Evolutionary conservation across 2,797 vertebrate species (phyloP), one percentile per base, ranked within the genome.

Genomic region (Dallia pectoralis): DNA sequence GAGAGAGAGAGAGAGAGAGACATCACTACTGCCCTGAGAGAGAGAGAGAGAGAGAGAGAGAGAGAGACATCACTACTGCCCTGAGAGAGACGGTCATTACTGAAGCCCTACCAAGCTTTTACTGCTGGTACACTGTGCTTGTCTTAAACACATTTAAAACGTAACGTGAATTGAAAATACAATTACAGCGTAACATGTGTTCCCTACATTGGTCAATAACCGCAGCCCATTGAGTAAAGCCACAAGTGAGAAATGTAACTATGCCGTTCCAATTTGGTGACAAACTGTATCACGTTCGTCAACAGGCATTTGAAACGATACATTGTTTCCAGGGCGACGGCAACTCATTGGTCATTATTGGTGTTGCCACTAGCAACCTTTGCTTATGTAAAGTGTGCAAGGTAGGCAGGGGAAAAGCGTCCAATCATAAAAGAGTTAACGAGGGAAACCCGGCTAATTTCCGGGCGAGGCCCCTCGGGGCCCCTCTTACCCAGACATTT

Each of bases 401-500:
- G 76, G 73, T 69, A 71, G 72, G 73, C 75, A 32, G 27, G 40
- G 74, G 63, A 77, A 85, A 49, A 81, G 81, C 82, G 81, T 77
- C 82, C 72, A 77, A 85, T 71, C 80, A 67, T 86, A 82, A 81
- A 86, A 85, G 81, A 86, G 86, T 79, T 74, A 70, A 73, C 81
- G 80, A 83, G 78, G 85, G 79, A 84, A 88, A 79, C 81, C 75
- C 79, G 2, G 61, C 25, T 78, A 70, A 49, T 85, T 90, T 86
- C 79, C 83, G 84, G 49, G 70, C 65, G 80, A 75, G 12, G 22
- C 70, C 49, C 19, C 19, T 30, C 32, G 70, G 79, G 74, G 74
- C 71, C 59, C 25, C 49, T 74, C 92, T 93, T 92, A 94, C 93
- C 93, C 84, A 88, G 84, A 86, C 93, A 94, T 88, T 88, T 88